These are phyloP conservation scores for Meloidogyne floridensis DNA, from an alignment of 1,140 invertebrate genomes.

Conservation along the genomic window DNA sequence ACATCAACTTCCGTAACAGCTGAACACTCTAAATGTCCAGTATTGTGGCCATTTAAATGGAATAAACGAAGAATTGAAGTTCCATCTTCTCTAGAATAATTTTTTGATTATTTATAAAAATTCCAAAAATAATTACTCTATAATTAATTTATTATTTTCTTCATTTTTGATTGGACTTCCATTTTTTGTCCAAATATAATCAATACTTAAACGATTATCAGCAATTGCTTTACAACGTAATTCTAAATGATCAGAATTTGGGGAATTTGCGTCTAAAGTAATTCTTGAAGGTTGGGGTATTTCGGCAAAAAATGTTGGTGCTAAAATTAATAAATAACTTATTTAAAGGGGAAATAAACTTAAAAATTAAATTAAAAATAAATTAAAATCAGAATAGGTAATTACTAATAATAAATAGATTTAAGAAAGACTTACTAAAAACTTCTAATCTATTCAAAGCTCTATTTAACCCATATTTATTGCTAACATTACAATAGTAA, in stretches of 20 bases:
- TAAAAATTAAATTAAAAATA: background rate
- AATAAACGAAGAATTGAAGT: slow-evolving; percentile 81
- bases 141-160: slow-evolving; percentile 35
- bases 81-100: slow-evolving; percentile 68
- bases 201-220: slow-evolving; percentile 78
- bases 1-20: slow-evolving; percentile 85
- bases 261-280: slow-evolving; percentile 77
- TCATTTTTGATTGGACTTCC: slow-evolving; percentile 71
- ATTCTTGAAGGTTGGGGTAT: slow-evolving; percentile 77
- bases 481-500: slow-evolving; percentile 87
- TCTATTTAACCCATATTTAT: slow-evolving; percentile 78
- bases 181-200: slow-evolving; percentile 85
- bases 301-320: slow-evolving; percentile 58
- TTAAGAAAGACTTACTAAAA: slow-evolving; percentile 72
- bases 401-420: background rate
- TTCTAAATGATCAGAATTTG: slow-evolving; percentile 78
- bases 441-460: slow-evolving; percentile 79
- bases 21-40: slow-evolving; percentile 92
- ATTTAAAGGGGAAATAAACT: too few relatives aligned
- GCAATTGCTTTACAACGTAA: slow-evolving; percentile 88
- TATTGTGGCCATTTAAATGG: slow-evolving; percentile 89
- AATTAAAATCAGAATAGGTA: background rate
- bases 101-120: background rate
- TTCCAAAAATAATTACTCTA: background rate
- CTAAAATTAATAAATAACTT: slow-evolving; percentile 34